A percentile compares a stretch with the other conserved stretches of the same genome.
phyloP scores from a whole-genome alignment of 2,888 invertebrate genomes.

The Hypercompe scribonia region DNA sequence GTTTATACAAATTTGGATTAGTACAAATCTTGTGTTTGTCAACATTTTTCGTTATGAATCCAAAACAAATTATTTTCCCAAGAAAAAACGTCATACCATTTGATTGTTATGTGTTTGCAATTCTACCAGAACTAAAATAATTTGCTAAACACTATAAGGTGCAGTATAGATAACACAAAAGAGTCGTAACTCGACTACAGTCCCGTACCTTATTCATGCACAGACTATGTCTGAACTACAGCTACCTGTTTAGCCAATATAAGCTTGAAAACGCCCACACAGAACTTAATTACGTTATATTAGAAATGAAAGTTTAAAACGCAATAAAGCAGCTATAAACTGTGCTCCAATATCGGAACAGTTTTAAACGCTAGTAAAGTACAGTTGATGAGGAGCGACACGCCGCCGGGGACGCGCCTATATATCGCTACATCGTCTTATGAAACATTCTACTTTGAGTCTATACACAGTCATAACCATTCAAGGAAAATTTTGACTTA shows the following conservation, averaged over 20 bases:
- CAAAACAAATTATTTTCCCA: no score
- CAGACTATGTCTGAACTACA: no score
- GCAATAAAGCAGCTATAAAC: constrained; percentile 47
- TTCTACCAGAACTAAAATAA: no score
- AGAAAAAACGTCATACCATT: no score
- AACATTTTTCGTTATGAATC: no score
- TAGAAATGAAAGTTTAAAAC: constrained; percentile 43
- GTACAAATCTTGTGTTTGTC: no score
- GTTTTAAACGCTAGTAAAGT: constrained; percentile 53
- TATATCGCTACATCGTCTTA: constrained; percentile 55
- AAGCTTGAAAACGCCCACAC: background rate
- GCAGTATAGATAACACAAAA: background rate
- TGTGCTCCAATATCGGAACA: constrained; percentile 53
- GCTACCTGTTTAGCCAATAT: background rate
- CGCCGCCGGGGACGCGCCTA: constrained; percentile 27
- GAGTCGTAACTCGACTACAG: no score
- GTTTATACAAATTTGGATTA: no score
- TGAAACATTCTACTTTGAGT: constrained; percentile 39
- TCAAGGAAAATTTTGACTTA: background rate
- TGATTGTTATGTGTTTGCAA: no score
- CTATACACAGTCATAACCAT: background rate
- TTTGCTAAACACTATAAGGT: no score
- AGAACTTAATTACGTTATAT: constrained; percentile 40
- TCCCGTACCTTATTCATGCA: no score
- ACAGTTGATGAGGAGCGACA: constrained; percentile 47